Base-by-base conservation (phyloP, 2,888 invertebrate species). In the Zele albiditarsus region DNA sequence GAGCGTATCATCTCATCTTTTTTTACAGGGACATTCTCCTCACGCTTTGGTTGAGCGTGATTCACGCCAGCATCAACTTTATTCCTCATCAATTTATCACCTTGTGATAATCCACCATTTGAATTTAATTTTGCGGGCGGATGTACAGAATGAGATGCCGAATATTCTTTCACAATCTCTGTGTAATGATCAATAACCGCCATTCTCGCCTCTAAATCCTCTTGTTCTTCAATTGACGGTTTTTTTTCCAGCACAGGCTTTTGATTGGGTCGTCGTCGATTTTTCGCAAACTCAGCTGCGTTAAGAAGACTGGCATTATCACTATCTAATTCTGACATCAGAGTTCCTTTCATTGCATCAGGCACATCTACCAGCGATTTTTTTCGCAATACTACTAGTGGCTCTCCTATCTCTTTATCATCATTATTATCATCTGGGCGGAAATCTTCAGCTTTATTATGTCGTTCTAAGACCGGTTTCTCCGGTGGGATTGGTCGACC, bases 161-260 rank as follows among this genome's bases (percentile, higher is more conserved):
- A 93, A 82, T 93, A 93, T 85, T 93, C 94, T 82, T 92, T 93
- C 1, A 96, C 94, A 79, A 96, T 93, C 85, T 94, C 95, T 23
- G 94, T 94, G 83, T 96, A 96, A 85, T 95, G 94, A 89, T 95
- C 95, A 20, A 94, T 94, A 0, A 94, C 93, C 1, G 88, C 87
- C 84, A 86, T 83, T 67, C 84, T 82, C 2, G 87, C 87, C 69
- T 87, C 86, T 33, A 84, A 75, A 74, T 84, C 83, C 25, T 87
- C 86, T 46, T 87, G 87, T 5, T 84, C 84, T 20, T 85, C 85
- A 20, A 82, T 77, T 0, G 87, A 84, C 0, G 81, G 68, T 3
- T 75, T 80, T 5, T 77, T 76, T 23, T 81, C 80, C 3, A 78
- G 23, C 5, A 78, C 28, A 2, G 88, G 84, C 0, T 84, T 78